A percentile compares a stretch with the other conserved stretches of the same genome.
These are phyloP conservation scores for Hymenochirus boettgeri DNA, from an alignment of 2,113 vertebrate species.

Conservation along the genomic window DNA sequence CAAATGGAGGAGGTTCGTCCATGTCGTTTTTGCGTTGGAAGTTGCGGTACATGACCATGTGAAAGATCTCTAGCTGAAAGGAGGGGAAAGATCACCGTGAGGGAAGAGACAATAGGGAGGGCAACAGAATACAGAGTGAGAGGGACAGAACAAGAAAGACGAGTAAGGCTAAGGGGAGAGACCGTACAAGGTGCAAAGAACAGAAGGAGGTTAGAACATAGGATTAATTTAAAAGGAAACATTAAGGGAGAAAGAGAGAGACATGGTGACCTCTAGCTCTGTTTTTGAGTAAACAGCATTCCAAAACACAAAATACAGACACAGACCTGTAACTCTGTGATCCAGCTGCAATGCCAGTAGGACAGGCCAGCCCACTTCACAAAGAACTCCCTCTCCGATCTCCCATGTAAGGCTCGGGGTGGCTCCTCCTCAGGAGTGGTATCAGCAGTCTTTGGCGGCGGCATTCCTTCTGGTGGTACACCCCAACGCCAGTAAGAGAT, in stretches of 20 bases:
- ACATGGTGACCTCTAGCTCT: neutral
- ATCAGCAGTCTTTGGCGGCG: slow-evolving; percentile 60
- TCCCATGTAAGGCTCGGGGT: slow-evolving; percentile 73
- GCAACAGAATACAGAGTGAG: neutral
- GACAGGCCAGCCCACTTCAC: slow-evolving; percentile 80
- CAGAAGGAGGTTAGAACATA: too few species aligned
- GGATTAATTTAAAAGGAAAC: neutral
- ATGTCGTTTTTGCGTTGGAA: slow-evolving; percentile 96
- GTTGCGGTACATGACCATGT: slow-evolving; percentile 94
- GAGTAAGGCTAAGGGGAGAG: too few species aligned
- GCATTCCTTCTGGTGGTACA: slow-evolving; percentile 64
- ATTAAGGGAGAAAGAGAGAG: neutral
- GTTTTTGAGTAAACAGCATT: too few species aligned
- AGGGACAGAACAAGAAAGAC: too few species aligned
- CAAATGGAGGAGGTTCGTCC: slow-evolving; percentile 88
- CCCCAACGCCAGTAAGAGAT: slow-evolving; percentile 91
- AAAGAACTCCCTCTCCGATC: slow-evolving; percentile 85
- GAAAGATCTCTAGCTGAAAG: slow-evolving; percentile 88
- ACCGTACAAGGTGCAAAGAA: too few species aligned
- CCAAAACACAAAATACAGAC: neutral
- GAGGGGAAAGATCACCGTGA: neutral
- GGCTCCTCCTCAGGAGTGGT: slow-evolving; percentile 48
- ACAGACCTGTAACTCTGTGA: slow-evolving; percentile 84
- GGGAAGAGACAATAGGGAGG: neutral
- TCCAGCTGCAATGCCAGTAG: slow-evolving; percentile 90